A percentile compares a stretch with the other conserved stretches of the same genome.
Evolutionary conservation across 2,888 invertebrate species (phyloP).

Genomic region (Octonoba sinensis): DNA sequence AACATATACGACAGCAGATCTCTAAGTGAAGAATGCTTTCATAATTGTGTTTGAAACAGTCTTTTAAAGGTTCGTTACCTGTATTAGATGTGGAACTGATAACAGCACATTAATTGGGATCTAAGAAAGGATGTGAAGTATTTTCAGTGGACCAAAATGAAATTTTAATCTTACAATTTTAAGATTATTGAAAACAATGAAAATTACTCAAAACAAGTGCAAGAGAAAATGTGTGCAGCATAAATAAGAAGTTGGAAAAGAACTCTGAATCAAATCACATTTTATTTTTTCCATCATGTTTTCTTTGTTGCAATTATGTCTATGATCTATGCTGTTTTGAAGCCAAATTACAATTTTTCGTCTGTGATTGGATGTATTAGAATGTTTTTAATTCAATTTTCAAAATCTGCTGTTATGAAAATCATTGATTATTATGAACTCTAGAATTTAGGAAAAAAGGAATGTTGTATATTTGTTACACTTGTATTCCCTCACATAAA

Average conservation of each 20-base stretch:
- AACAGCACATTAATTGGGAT: conserved; percentile 17
- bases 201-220: too few species aligned
- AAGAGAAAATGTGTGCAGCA: neutral
- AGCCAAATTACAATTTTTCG: conserved; percentile 48
- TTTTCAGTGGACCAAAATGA: conserved; percentile 34
- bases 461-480: conserved; percentile 58
- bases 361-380: conserved; percentile 43
- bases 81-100: neutral
- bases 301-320: conserved; percentile 45
- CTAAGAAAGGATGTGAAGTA: neutral
- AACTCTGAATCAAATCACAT: conserved; percentile 30
- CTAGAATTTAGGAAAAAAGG: conserved; percentile 30
- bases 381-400: conserved; percentile 11
- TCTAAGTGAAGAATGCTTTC: conserved; percentile 58
- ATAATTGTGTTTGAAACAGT: conserved; percentile 14
- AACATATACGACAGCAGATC: conserved; percentile 90
- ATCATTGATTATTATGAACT: neutral
- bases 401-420: conserved; percentile 1
- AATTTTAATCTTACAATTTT: neutral
- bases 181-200: too few species aligned
- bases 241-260: neutral
- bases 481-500: neutral
- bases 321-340: conserved; percentile 24
- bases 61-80: conserved; percentile 5
- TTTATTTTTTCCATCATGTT: conserved; percentile 20